Evolutionary conservation across 2,888 invertebrate species (phyloP).

Genomic region (Sympetrum striolatum): DNA sequence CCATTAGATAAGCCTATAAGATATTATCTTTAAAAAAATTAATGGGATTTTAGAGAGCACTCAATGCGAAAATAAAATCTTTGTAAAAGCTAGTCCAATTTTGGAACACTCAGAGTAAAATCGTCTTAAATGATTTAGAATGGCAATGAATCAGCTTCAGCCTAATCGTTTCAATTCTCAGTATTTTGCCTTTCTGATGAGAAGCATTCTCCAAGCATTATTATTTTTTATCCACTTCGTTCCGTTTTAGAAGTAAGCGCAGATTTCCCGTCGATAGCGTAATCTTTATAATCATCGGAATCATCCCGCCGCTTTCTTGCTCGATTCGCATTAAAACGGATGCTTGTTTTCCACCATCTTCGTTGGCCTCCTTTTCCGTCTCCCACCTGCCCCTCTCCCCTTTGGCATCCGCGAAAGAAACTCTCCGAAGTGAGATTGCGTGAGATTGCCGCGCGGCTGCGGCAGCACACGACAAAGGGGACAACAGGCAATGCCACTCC

Average conservation of each 20-base stretch:
- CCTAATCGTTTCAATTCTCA: background rate
- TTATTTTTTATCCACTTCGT: background rate
- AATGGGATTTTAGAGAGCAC: no score
- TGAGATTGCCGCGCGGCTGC: slow-evolving; percentile 3
- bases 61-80: no score
- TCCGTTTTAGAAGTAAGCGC: background rate
- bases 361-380: background rate
- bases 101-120: no score
- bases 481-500: background rate
- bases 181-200: no score
- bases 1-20: no score
- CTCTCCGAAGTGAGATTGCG: background rate
- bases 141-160: background rate
- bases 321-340: background rate
- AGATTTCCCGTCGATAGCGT: background rate
- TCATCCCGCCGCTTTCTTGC: background rate
- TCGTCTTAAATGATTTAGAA: no score
- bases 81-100: no score
- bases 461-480: background rate
- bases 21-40: no score
- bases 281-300: background rate
- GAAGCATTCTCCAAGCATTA: background rate
- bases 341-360: background rate
- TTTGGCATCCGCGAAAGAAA: background rate
- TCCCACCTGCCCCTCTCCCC: background rate